Base-by-base conservation (phyloP, 2,113 vertebrate genomes). In the Stigmatopora nigra region DNA sequence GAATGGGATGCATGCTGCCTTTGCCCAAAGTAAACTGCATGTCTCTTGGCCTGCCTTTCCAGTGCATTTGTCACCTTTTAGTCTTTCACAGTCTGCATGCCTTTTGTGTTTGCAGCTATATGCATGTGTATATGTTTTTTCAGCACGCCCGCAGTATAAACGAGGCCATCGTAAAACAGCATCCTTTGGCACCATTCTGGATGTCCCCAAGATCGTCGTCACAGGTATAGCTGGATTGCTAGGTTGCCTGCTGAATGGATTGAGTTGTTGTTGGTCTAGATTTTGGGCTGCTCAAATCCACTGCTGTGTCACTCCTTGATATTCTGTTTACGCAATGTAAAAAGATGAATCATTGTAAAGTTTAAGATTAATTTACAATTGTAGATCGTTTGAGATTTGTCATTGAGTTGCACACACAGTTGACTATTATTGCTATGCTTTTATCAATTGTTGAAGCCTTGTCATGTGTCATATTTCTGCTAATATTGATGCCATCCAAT, bases 141-240 rank as follows among this genome's bases (percentile, higher is more conserved):
- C 97, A 94, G 95, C 92, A 92, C 90, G 86, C 87, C 86, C 88
- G 78, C 95, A 91, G 92, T 94, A 92, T 94, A 99, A 97, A 92
- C 93, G 92, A 92, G 95, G 97, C 89, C 97, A 99, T 86, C 96
- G 96, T 95, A 99, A 99, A 98, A 99, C 97, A 63, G 97, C 97
- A 87, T 99, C 97, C 78, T 94, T 91, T 90, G 97, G 97, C 92
- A 99, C 95, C 94, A 97, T 99, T 94, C 94, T 97, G 94, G 97
- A 99, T 92, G 91, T 98, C 90, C 96, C 97, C 92, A 93, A 98
- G 95, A 97, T 97, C 96, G 88, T 96, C 96, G 90, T 95, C 90
- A 92, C 97, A 99, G 97, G 97, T 99, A 99, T 92, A 93, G 86
- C 89, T 81, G 82, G 84, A 76, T 77, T 68, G 53, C 73, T 61